Base-by-base conservation (phyloP, 2,113 vertebrate species). In the Benthochromis sp. region DNA sequence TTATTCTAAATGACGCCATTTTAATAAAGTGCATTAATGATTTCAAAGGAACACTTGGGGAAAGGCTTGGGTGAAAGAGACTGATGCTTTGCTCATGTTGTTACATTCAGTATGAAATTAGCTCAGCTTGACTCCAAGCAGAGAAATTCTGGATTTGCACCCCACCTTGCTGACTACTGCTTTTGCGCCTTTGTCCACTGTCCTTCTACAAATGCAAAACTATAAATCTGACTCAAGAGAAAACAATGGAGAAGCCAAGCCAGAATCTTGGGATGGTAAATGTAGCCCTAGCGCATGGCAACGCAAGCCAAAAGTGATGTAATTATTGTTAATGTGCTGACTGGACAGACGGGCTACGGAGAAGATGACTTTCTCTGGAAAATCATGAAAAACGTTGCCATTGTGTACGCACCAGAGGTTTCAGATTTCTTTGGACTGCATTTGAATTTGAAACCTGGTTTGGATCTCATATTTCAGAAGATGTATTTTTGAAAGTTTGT, bases 1-100 rank as follows among this genome's bases (percentile, higher is more conserved):
- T 73, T 29, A 47, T 47, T 47, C 11, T 45, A 73, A 73, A 0
- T 45, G 13, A 9, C 0, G 0, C 5, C 66, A 10, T 43, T 43
- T 45, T 16, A 73, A 50, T 76, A 76, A 76, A 76, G 43, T 78
- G 45, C 73, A 31, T 78, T 78, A 50, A 31, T 2, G 43, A 78
- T 50, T 50, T 78, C 24, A 78, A 0, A 78, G 45, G 73, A 78
- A 34, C 27, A 78, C 10, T 78, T 31, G 27, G 73, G 45, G 16
- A 34, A 78, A 78, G 47, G 45, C 45, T 3, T 0, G 73, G 4
- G 16, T 78, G 10, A 13, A 31, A 69, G 31, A 78, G 1, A 78
- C 43, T 50, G 40, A 76, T 76, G 24, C 40, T 7, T 27, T 27
- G 6, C 43, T 76, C 24, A 11, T 76, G 43, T 29, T 19, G 43